Base-by-base conservation (phyloP, 2,113 vertebrate species). In the Monopterus albus region DNA sequence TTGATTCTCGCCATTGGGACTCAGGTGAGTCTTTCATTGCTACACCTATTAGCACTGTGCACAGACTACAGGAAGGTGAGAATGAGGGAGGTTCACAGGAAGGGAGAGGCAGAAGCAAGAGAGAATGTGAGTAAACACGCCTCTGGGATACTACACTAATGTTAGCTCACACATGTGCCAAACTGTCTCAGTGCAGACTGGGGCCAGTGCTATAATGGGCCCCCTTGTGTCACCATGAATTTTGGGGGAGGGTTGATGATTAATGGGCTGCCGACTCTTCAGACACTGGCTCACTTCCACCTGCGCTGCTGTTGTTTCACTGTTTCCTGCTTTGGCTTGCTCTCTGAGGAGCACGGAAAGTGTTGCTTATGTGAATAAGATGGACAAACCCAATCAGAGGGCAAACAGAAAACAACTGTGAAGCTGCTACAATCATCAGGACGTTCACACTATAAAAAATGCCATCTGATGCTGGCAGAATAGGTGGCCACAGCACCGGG, bases 211-310 rank as follows among this genome's bases (percentile, higher is more conserved):
- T 31, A 50, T 58, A 67, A 45, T 33, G 28, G 53, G 51, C 53
- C 60, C 40, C 0, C 10, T 49, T 45, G 65, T 79, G 82, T 87
- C 85, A 87, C 87, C 87, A 88, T 87, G 83, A 61, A 74, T 86
- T 90, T 85, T 65, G 49, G 61, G n/a, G 60, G 46, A 74, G 78
- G 64, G 51, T 72, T 38, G 63, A 66, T 90, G 85, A 90, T 87
- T 82, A 90, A 91, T 89, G 80, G 63, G 40, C 78, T 79, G 59
- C 49, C 57, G 56, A 70, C 45, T 82, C 52, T 20, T 26, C 62
- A 81, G 82, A 88, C 69, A 67, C 62, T 66, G 75, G 75, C 85
- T 81, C 62, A 28, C 72, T 77, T 88, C 76, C 82, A 84, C 73
- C 65, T 69, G 65, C 53, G 55, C 69, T 66, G 76, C 68, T 63